phyloP scores from a whole-genome alignment of 2,888 invertebrate species.

The Theretra japonica region DNA sequence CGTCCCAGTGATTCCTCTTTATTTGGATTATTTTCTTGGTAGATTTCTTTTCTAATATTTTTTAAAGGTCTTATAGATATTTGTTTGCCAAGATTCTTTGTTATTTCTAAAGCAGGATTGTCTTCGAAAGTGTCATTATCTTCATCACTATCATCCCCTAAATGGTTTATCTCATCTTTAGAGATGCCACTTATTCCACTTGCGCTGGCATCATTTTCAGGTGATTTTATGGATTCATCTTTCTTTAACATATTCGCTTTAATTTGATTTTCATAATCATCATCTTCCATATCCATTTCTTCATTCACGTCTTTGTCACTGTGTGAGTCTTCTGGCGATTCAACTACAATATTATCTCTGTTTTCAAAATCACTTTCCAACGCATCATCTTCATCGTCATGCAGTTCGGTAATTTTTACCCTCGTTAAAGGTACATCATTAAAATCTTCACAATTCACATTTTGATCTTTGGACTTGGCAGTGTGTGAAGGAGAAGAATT shows the following conservation, averaged over 20 bases:
- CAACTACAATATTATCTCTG: constrained; percentile 52
- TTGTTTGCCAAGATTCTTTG: constrained; percentile 50
- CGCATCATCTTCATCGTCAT: constrained; percentile 52
- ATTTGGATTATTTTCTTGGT: constrained; percentile 37
- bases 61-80: constrained; percentile 53
- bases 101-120: constrained; percentile 37
- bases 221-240: constrained; percentile 33
- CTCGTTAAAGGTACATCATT: constrained; percentile 48
- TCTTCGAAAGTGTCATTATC: constrained; percentile 27
- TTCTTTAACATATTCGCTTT: constrained; percentile 52
- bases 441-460: constrained; percentile 44
- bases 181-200: constrained; percentile 61
- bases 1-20: constrained; percentile 37
- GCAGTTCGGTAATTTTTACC: constrained; percentile 68
- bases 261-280: constrained; percentile 52
- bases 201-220: constrained; percentile 33
- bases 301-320: constrained; percentile 56
- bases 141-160: constrained; percentile 43
- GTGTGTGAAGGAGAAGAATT: constrained; percentile 55
- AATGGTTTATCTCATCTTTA: constrained; percentile 61
- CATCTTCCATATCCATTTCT: constrained; percentile 47
- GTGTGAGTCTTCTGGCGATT: constrained; percentile 61
- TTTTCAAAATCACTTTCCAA: constrained; percentile 37
- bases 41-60: constrained; percentile 36
- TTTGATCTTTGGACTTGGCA: constrained; percentile 43